A percentile compares a stretch with the other conserved stretches of the same genome.
Evolutionary conservation across 2,888 invertebrate genomes (phyloP).

Genomic region (Holacanthella duospinosa): DNA sequence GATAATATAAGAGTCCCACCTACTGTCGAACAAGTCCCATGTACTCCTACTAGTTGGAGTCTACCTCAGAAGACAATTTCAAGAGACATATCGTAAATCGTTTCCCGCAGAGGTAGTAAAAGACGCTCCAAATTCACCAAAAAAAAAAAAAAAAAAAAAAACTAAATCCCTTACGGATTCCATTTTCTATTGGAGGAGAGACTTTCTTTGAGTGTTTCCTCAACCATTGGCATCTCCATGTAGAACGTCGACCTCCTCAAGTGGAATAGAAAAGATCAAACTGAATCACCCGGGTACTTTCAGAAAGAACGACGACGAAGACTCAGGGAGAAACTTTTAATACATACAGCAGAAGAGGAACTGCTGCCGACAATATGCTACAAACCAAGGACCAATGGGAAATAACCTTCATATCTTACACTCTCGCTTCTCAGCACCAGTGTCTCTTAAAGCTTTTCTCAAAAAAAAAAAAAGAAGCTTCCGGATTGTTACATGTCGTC

Average conservation of each 20-base stretch:
- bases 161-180: constrained; percentile 4
- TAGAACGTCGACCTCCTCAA: not conserved
- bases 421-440: not conserved
- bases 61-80: not conserved
- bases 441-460: not conserved
- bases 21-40: too few species aligned
- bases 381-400: not conserved
- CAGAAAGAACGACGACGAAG: not conserved
- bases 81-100: constrained; percentile 9
- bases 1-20: too few species aligned
- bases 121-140: constrained; percentile 1
- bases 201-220: not conserved
- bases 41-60: not conserved
- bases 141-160: too few species aligned
- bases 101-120: constrained; percentile 4
- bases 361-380: not conserved
- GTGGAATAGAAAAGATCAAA: constrained; percentile 5
- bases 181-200: not conserved
- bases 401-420: not conserved
- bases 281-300: constrained; percentile 2
- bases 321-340: not conserved
- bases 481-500: not conserved
- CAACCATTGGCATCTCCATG: constrained; percentile 3
- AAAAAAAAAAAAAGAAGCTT: not conserved
- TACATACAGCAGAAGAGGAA: not conserved